Base-by-base conservation (phyloP, 2,113 vertebrate genomes). In the Takifugu flavidus region DNA sequence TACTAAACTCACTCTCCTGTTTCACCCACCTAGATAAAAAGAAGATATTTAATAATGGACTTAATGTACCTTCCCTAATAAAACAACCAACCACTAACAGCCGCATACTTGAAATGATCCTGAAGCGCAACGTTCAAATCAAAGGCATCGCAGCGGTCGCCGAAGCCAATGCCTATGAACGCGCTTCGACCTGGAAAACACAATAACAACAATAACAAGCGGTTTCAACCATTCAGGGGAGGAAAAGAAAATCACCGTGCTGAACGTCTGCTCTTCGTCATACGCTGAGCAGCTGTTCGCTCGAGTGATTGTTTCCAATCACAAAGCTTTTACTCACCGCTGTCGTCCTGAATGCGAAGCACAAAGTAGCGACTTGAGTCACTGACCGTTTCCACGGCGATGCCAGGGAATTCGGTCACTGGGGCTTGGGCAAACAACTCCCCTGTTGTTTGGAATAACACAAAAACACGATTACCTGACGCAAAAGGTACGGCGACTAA, bases 81-180 rank as follows among this genome's bases (percentile, higher is more conserved):
- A 42, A 20, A 8, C 29, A 43, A 34, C 20, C 27, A 13, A 55
- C 12, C 39, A 12, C 43, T 4, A 59, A 42, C 15, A 42, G 49
- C 25, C 65, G 89, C 92, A 78, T 88, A 98, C 97, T 98, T 98
- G 85, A 99, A 99, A 80, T 99, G 97, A 85, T 99, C 96, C 87
- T 99, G 97, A 73, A 99, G 91, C 31, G 96, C 91, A 39, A 99
- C 97, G 15, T 98, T 99, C 85, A 99, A 98, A 88, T 99, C 97
- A 67, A 99, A 99, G n/a, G 96, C 93, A 75, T 99, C 97, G 13
- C 96, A 95, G 70, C 96, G 84, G 85, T 99, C 96, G 25, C 91
- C 90, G 71, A 99, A 99, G 47, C 97, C 97, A 54, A 98, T 93
- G 68, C 96, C 97, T 57, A 99, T 99, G 78, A 99, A 99, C 0